Conservation (phyloP, 1,140 invertebrate species). For the Drosophila auraria region DNA sequence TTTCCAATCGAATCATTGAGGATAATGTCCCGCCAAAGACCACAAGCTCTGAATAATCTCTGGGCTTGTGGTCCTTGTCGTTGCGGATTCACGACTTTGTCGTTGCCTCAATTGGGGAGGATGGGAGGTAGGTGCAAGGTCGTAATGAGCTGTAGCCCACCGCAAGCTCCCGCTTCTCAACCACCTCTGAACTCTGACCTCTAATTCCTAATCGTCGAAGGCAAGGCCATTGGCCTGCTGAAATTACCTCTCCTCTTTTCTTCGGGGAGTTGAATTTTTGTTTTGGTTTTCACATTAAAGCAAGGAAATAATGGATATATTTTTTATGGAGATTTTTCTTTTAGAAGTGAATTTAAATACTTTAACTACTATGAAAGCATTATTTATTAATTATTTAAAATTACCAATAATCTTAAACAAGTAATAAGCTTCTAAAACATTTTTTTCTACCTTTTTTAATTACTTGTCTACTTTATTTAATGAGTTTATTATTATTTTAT, state of each 20-base stretch:
- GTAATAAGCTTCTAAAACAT: too few relatives aligned
- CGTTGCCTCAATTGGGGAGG: slow-evolving; percentile 1
- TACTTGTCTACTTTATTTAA: too few relatives aligned
- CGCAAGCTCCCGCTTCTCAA: not conserved
- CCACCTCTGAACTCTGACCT: not conserved
- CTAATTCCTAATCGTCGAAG: slow-evolving; percentile 12
- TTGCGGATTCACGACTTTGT: slow-evolving; percentile 59
- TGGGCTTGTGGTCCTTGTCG: slow-evolving; percentile 20
- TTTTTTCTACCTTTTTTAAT: too few relatives aligned
- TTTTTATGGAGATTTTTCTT: not conserved
- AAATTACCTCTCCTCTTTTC: not conserved
- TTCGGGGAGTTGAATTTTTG: not conserved
- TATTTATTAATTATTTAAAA: too few relatives aligned
- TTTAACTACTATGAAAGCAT: too few relatives aligned
- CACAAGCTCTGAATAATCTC: slow-evolving; percentile 8
- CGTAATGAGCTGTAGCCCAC: slow-evolving; percentile 42
- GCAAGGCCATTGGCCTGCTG: not conserved
- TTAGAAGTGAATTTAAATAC: not conserved
- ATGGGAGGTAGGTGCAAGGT: slow-evolving; percentile 19
- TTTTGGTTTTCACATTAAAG: slow-evolving; percentile 5
- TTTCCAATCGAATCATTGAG: slow-evolving; percentile 26
- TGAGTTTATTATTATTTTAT: too few relatives aligned
- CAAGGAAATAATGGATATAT: not conserved
- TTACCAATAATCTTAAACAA: too few relatives aligned
- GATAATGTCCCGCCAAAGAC: slow-evolving; percentile 21